These are phyloP conservation scores for Syndactyla subalaris DNA, from an alignment of 2,797 vertebrate genomes.

Conservation along the genomic window DNA sequence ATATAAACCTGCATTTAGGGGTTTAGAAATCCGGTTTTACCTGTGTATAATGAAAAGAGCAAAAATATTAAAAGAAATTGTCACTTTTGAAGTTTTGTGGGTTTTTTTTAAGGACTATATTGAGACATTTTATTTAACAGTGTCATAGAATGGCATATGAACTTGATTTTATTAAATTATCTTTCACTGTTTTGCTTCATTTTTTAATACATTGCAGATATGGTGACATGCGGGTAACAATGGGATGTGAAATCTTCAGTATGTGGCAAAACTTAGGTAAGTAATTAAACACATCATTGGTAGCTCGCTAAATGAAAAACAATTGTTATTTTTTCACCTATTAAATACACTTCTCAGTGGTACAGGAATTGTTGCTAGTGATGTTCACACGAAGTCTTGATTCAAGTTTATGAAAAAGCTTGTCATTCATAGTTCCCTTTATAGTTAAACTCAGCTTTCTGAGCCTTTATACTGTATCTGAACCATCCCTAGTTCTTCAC, in stretches of 20 bases:
- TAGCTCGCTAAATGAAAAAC: background rate
- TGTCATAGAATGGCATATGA: background rate
- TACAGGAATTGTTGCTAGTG: background rate
- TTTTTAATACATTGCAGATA: slow-evolving; percentile 80
- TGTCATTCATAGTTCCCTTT: background rate
- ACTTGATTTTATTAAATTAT: background rate
- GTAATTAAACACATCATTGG: background rate
- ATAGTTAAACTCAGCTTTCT: background rate
- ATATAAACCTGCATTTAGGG: background rate
- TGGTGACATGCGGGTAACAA: slow-evolving; percentile 98
- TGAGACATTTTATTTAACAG: background rate
- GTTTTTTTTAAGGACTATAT: background rate
- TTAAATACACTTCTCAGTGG: background rate
- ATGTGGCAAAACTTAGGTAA: slow-evolving; percentile 99
- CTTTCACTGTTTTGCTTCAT: background rate
- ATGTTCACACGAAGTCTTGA: background rate
- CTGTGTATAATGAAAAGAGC: background rate
- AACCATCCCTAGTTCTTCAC: background rate
- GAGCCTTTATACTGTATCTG: background rate
- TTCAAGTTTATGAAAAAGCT: background rate
- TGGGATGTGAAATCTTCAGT: slow-evolving; percentile 99
- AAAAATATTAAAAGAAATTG: background rate
- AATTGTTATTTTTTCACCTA: background rate
- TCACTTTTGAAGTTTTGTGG: background rate
- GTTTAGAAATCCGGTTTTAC: background rate